phyloP scores from a whole-genome alignment of 1,140 invertebrate species.

The Lutraria rhynchaena region DNA sequence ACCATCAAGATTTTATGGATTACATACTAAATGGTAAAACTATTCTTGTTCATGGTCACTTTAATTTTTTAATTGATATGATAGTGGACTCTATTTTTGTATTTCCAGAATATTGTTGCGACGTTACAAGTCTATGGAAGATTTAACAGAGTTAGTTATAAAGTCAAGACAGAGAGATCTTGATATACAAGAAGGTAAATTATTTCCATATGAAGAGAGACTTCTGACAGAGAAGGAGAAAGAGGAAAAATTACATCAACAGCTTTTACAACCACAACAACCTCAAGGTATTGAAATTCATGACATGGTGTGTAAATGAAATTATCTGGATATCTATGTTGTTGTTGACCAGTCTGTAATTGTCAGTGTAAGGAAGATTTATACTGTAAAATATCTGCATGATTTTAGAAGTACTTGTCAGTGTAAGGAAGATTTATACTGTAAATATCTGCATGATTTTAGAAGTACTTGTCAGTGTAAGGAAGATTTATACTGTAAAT shows the following conservation, averaged over 20 bases:
- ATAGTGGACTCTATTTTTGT: background rate
- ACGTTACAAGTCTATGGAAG: slow-evolving; percentile 67
- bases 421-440: too few species aligned
- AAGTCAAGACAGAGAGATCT: slow-evolving; percentile 57
- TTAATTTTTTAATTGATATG: too few species aligned
- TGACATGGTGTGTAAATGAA: too few species aligned
- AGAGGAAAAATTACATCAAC: slow-evolving; percentile 30
- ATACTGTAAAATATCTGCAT: too few species aligned
- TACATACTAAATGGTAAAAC: background rate
- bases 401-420: too few species aligned
- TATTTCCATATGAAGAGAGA: slow-evolving; percentile 68
- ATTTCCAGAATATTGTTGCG: slow-evolving; percentile 47
- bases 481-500: too few species aligned
- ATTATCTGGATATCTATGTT: too few species aligned
- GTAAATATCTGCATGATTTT: too few species aligned
- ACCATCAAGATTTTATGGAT: too few species aligned
- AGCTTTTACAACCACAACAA: background rate
- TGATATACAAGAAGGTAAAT: slow-evolving; percentile 60
- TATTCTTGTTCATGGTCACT: background rate
- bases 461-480: too few species aligned
- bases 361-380: too few species aligned
- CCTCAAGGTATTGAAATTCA: background rate
- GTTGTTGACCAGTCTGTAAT: too few species aligned
- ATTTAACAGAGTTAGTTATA: slow-evolving; percentile 66
- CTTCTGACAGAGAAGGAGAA: slow-evolving; percentile 56